Base-by-base conservation (phyloP, 2,113 vertebrate genomes). In the Sarotherodon lohbergeri region DNA sequence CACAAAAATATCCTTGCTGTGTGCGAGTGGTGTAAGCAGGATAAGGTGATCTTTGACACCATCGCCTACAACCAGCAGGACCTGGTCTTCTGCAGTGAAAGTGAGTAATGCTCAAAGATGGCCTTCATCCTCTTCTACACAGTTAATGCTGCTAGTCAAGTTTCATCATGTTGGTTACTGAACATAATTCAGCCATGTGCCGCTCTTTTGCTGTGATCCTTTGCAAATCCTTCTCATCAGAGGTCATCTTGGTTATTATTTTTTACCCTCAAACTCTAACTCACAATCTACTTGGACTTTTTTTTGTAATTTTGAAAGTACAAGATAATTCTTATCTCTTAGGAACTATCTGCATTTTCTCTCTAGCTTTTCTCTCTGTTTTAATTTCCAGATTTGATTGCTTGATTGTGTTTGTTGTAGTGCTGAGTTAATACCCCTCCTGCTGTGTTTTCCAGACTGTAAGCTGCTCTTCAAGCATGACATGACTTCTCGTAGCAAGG, bases 21-120 rank as follows among this genome's bases (percentile, higher is more conserved):
- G 81, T 99, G 99, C 68, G 98, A 98, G 91, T 97, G 96, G 95
- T 99, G 99, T 96, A 98, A 97, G 94, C 95, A 96, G 85, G 98
- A 99, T 83, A 99, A 98, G 86, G 97, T 98, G 79, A 57, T 97
- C 85, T 98, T 97, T 95, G 98, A 99, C 90, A 96, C 96, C 5
- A 95, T 98, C 85, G 95, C 93, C 86, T 97, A 98, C 91, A 97
- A 98, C 90, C 97, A 97, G 80, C 85, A 97, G 86, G 97, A 98
- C 71, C 96, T 97, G 91, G 41, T 94, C 19, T 98, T 99, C 96
- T 99, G 99, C 93, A 98, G 98, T 84, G 98, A 99, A 96, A 97
- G 99, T 99, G 95, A 97, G 95, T 94, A 78, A 50, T 12, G 6
- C 16, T 29, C 71, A 50, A n/a, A 78, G 43, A 50, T 78, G 41